Conservation (phyloP, 2,113 vertebrate species). For the Podocnemis expansa region DNA sequence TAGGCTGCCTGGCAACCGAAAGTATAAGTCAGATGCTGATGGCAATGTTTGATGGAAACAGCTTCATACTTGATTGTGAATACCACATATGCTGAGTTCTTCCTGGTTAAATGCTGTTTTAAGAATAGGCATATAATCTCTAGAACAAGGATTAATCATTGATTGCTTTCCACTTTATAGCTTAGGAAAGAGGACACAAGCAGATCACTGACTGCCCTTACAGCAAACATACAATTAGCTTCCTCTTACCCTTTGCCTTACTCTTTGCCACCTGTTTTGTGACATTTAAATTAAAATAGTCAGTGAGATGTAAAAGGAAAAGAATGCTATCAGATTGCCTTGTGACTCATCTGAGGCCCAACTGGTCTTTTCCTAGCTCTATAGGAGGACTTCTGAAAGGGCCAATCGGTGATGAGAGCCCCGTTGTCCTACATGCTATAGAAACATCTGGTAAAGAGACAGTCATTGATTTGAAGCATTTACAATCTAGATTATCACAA, state of each 20-base stretch:
- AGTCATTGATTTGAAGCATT: not conserved
- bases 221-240: conserved; percentile 68
- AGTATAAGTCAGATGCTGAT: conserved; percentile 57
- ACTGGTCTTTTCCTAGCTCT: not conserved
- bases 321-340: not conserved
- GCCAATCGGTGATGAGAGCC: not conserved
- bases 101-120: conserved; percentile 62
- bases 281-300: conserved; percentile 21
- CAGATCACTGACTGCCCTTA: conserved; percentile 53
- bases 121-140: conserved; percentile 58
- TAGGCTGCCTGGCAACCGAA: conserved; percentile 46
- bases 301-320: conserved; percentile 13
- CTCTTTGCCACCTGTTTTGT: conserved; percentile 28
- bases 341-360: rapidly evolving
- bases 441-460: not conserved
- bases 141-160: conserved; percentile 44
- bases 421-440: not conserved
- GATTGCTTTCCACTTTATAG: conserved; percentile 65
- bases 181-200: conserved; percentile 63
- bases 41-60: conserved; percentile 23
- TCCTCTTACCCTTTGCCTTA: conserved; percentile 53
- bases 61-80: conserved; percentile 41
- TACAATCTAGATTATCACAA: not conserved
- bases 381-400: not conserved
- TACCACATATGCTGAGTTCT: not conserved